These are phyloP conservation scores for Triops cancriformis DNA, from an alignment of 1,140 invertebrate species.

Conservation along the genomic window DNA sequence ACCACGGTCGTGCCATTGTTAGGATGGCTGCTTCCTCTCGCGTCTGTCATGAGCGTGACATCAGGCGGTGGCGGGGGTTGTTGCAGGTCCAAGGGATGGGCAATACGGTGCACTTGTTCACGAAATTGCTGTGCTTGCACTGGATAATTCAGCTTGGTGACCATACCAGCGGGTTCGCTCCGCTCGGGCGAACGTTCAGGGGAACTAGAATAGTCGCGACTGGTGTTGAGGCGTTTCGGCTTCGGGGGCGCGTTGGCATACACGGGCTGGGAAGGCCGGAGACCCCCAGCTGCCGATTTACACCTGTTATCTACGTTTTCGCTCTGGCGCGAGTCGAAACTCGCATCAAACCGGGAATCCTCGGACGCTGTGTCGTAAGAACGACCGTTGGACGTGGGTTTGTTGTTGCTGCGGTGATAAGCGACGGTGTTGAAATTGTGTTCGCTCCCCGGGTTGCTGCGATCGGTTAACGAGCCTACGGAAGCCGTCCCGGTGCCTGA, in stretches of 20 bases:
- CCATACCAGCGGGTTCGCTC: constrained; percentile 25
- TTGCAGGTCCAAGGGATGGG: background rate
- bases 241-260: constrained; percentile 85
- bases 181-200: constrained; percentile 47
- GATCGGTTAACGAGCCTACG: background rate
- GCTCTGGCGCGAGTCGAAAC: constrained; percentile 13
- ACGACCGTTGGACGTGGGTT: background rate
- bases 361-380: background rate
- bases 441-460: background rate
- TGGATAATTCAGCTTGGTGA: constrained; percentile 17
- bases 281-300: constrained; percentile 26
- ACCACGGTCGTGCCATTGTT: background rate
- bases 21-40: background rate
- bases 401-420: background rate
- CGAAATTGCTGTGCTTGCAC: background rate
- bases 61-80: background rate
- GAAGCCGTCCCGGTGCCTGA: background rate
- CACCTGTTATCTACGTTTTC: constrained; percentile 24
- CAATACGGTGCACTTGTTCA: constrained; percentile 8
- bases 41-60: constrained; percentile 1
- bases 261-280: constrained; percentile 51
- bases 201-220: constrained; percentile 58
- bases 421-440: background rate
- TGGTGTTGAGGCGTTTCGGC: constrained; percentile 56
- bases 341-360: background rate